Evolutionary conservation across 2,888 invertebrate genomes (phyloP).

Genomic region (Agrochola circellaris): DNA sequence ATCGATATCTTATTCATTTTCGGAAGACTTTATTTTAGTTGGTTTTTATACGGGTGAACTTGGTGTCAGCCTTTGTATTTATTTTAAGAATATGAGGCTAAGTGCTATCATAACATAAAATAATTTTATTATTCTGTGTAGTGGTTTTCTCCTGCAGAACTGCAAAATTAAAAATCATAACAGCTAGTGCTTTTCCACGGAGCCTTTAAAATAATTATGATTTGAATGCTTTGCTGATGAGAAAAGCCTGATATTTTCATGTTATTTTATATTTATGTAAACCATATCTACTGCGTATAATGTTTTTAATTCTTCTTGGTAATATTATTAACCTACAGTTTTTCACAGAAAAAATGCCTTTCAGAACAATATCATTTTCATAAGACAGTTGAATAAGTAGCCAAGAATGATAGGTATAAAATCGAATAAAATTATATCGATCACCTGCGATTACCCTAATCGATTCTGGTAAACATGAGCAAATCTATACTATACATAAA

Average conservation of each 20-base stretch:
- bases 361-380: neutral
- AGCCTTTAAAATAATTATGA: constrained; percentile 39
- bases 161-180: constrained; percentile 27
- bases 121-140: neutral
- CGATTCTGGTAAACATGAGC: constrained; percentile 19
- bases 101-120: neutral
- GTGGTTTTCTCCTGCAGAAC: neutral
- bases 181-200: constrained; percentile 22
- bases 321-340: neutral
- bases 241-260: constrained; percentile 12
- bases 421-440: constrained; percentile 6
- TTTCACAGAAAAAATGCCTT: neutral
- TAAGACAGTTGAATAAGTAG: neutral
- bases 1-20: neutral
- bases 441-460: constrained; percentile 13
- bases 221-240: constrained; percentile 1
- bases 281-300: neutral
- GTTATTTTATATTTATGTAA: neutral
- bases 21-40: neutral
- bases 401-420: neutral
- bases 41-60: neutral
- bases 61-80: neutral
- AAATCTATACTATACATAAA: constrained; percentile 31
- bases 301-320: neutral
- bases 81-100: neutral